These are phyloP conservation scores for Bungarus multicinctus DNA, from an alignment of 2,113 vertebrate genomes.

Conservation along the genomic window DNA sequence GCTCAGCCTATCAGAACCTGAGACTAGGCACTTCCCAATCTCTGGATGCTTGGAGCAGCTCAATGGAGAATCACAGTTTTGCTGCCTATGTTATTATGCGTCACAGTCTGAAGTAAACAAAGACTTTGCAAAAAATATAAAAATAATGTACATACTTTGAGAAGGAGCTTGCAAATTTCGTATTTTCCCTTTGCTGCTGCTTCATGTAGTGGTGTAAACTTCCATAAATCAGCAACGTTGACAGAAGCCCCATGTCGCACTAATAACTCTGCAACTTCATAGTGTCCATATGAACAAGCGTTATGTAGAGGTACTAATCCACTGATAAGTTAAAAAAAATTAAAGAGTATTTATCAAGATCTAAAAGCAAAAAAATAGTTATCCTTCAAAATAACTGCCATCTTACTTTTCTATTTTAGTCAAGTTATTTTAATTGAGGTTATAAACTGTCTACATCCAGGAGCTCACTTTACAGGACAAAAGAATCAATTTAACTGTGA, in stretches of 20 bases:
- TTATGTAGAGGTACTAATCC: conserved; percentile 97
- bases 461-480: neutral
- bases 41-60: no score
- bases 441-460: neutral
- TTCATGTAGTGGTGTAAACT: conserved; percentile 98
- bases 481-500: neutral
- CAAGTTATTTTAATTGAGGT: neutral
- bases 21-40: no score
- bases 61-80: neutral
- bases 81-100: neutral
- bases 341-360: conserved; percentile 10
- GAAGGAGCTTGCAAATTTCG: conserved; percentile 96
- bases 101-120: neutral
- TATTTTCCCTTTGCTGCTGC: conserved; percentile 99
- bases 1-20: no score
- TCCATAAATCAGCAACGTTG: conserved; percentile 97
- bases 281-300: conserved; percentile 97
- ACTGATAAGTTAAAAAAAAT: conserved; percentile 63
- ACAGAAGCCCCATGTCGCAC: conserved; percentile 96
- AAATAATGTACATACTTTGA: conserved; percentile 80
- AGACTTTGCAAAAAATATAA: neutral
- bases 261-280: conserved; percentile 94
- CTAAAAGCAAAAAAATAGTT: neutral
- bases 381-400: neutral
- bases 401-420: neutral